phyloP scores from a whole-genome alignment of 2,797 vertebrate genomes.

The Crenuchus spilurus region DNA sequence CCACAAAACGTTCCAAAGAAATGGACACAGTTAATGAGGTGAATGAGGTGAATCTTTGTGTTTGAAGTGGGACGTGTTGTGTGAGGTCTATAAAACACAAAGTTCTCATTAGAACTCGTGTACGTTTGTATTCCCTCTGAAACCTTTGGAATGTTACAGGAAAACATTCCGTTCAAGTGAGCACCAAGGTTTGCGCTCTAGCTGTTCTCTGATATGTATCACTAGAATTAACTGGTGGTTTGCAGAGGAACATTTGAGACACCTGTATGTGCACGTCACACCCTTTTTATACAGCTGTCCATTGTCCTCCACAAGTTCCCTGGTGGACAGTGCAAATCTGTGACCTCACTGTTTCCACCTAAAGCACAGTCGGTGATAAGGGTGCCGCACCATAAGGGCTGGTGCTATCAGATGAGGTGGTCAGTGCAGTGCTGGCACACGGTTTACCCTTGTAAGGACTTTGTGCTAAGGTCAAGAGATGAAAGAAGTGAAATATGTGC shows the following conservation, averaged over 20 bases:
- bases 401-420: constrained; percentile 2
- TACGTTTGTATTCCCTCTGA: neutral
- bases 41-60: neutral
- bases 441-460: neutral
- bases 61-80: constrained; percentile 22
- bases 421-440: neutral
- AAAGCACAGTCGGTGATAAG: constrained; percentile 29
- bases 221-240: neutral
- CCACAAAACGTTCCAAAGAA: constrained; percentile 5
- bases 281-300: neutral
- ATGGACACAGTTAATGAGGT: neutral
- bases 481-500: constrained; percentile 20
- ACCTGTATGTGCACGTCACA: neutral
- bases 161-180: constrained; percentile 37
- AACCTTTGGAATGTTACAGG: constrained; percentile 20
- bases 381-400: constrained; percentile 5
- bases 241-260: constrained; percentile 2
- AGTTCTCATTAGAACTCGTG: neutral
- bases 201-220: constrained; percentile 32
- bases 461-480: constrained; percentile 27
- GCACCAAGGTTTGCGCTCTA: constrained; percentile 33
- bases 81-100: constrained; percentile 23
- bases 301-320: neutral
- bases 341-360: constrained; percentile 17
- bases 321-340: neutral